Evolutionary conservation across 37 sponge, comb jelly and placozoan species (phyloP).

Genomic region (Halisarca cf. caerulea): DNA sequence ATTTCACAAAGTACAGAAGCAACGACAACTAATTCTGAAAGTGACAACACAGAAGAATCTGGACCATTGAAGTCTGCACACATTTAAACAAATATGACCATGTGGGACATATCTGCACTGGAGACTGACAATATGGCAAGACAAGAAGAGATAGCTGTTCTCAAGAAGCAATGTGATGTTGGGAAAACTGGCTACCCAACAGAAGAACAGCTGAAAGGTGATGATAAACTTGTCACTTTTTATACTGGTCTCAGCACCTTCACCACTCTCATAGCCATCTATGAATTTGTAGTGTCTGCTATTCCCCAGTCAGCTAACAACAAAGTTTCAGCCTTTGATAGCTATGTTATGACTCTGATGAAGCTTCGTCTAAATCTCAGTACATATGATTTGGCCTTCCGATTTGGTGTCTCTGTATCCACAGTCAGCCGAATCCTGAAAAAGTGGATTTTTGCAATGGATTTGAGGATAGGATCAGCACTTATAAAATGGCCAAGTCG

Average conservation of each 20-base stretch:
- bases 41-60: too few relatives aligned
- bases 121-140: constrained; percentile 29
- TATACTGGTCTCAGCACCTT: constrained; percentile 46
- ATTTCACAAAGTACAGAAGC: too few relatives aligned
- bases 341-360: constrained; percentile 11
- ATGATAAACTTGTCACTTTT: constrained; percentile 30
- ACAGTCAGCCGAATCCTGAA: constrained; percentile 13
- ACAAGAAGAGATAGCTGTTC: constrained; percentile 4
- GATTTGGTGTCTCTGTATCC: constrained; percentile 21
- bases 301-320: neutral
- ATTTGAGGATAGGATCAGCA: constrained; percentile 1
- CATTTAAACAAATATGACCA: constrained; percentile 42
- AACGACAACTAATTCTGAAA: too few relatives aligned
- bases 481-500: constrained; percentile 38
- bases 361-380: constrained; percentile 5
- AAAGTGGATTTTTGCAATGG: constrained; percentile 29
- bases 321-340: neutral
- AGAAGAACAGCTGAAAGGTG: constrained; percentile 4
- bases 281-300: constrained; percentile 22
- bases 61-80: too few relatives aligned
- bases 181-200: constrained; percentile 25
- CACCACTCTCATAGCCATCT: constrained; percentile 39
- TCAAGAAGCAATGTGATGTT: neutral
- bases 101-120: constrained; percentile 2
- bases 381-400: constrained; percentile 23